These are phyloP conservation scores for Tinea semifulvella DNA, from an alignment of 2,888 invertebrate genomes.

Conservation along the genomic window DNA sequence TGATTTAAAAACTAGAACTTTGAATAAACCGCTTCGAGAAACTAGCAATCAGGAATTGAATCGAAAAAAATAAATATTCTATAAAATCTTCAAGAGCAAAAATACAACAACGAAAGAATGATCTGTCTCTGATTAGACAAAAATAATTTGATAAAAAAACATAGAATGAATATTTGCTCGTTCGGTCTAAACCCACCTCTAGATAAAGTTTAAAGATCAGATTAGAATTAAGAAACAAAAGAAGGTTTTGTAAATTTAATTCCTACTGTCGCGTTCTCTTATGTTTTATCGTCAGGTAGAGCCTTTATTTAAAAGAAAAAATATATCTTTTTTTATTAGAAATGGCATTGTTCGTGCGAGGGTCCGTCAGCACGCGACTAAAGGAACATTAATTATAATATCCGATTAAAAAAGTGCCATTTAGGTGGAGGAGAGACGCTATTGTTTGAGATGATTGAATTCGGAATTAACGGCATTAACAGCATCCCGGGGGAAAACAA, in stretches of 20 bases:
- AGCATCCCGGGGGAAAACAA: slow-evolving; percentile 36
- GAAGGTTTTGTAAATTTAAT: slow-evolving; percentile 30
- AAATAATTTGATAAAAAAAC: no score
- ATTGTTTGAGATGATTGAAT: slow-evolving; percentile 66
- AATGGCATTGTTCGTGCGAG: slow-evolving; percentile 64
- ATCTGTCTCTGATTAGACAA: no score
- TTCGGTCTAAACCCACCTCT: no score
- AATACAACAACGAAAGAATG: no score
- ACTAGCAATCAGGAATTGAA: no score
- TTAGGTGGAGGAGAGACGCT: slow-evolving; percentile 56
- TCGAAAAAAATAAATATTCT: no score
- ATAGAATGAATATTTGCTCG: no score
- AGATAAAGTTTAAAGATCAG: no score
- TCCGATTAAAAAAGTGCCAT: slow-evolving; percentile 67
- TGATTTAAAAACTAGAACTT: no score
- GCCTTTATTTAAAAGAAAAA: slow-evolving; percentile 57
- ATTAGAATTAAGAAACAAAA: slow-evolving; percentile 8
- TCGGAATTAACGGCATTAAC: slow-evolving; percentile 58
- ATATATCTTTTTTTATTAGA: slow-evolving; percentile 64
- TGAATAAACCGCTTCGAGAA: no score
- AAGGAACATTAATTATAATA: slow-evolving; percentile 69
- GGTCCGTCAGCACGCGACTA: slow-evolving; percentile 66
- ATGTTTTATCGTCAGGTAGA: slow-evolving; percentile 62
- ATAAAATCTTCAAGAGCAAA: no score
- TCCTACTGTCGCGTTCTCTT: slow-evolving; percentile 53